Evolutionary conservation across 2,888 invertebrate species (phyloP).

Genomic region (Auanema sp.): DNA sequence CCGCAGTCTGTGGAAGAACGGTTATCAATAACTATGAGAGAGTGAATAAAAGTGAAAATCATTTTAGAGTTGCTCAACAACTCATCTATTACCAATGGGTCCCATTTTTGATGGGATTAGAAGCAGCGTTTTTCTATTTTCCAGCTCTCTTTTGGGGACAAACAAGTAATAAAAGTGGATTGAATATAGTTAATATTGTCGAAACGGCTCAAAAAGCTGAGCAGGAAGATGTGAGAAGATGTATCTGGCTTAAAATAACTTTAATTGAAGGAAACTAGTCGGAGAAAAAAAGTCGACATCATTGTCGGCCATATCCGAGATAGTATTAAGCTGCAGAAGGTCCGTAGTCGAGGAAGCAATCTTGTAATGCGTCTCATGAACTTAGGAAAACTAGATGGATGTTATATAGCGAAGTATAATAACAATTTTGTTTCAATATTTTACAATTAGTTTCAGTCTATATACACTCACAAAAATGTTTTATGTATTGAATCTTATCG

Average conservation of each 20-base stretch:
- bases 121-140: constrained; percentile 57
- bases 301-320: constrained; percentile 42
- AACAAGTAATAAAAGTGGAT: constrained; percentile 39
- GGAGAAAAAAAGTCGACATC: constrained; percentile 41
- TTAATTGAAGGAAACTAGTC: constrained; percentile 38
- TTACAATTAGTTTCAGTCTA: constrained; percentile 38
- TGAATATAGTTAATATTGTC: constrained; percentile 56
- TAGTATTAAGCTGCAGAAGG: constrained; percentile 31
- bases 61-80: constrained; percentile 51
- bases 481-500: constrained; percentile 56
- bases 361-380: constrained; percentile 25
- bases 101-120: constrained; percentile 60
- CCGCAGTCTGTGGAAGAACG: constrained; percentile 47
- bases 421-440: background rate
- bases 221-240: constrained; percentile 37
- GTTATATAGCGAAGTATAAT: constrained; percentile 48
- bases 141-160: constrained; percentile 43
- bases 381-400: constrained; percentile 52
- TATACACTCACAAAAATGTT: constrained; percentile 58
- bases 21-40: constrained; percentile 15
- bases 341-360: constrained; percentile 24
- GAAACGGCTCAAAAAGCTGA: constrained; percentile 52
- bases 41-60: background rate
- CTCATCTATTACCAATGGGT: constrained; percentile 61
- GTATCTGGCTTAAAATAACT: background rate